Conservation (phyloP, 2,113 vertebrate genomes). For the Eupsittula cactorum region DNA sequence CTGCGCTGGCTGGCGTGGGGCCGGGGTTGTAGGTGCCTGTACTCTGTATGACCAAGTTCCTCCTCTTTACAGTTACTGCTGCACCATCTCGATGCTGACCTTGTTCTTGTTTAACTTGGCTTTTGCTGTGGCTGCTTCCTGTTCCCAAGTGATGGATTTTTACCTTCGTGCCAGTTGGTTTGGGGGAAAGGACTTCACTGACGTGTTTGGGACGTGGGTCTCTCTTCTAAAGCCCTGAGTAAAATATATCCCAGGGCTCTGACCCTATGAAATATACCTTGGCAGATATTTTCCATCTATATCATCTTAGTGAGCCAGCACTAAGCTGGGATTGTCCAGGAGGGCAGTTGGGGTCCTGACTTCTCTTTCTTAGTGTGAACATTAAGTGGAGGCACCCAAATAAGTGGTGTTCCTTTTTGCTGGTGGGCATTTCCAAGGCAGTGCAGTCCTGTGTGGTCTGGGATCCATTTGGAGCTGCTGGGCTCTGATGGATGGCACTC, state of each 20-base stretch:
- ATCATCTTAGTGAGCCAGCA: background rate
- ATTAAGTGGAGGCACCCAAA: background rate
- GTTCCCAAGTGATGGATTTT: background rate
- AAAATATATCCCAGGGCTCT: background rate
- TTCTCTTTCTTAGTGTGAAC: accelerated
- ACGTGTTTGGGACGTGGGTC: background rate
- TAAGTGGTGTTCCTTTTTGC: background rate
- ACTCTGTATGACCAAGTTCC: background rate
- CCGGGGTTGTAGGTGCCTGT: background rate
- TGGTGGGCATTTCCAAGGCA: background rate
- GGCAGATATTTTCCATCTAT: background rate
- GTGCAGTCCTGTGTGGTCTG: background rate
- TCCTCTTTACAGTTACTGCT: background rate
- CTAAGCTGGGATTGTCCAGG: background rate
- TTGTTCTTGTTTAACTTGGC: slow-evolving; percentile 52
- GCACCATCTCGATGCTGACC: background rate
- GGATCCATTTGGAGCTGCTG: background rate
- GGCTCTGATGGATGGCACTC: background rate
- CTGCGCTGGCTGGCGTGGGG: background rate
- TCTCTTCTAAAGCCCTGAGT: background rate
- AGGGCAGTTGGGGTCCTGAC: accelerated
- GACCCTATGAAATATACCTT: background rate
- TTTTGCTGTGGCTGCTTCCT: background rate
- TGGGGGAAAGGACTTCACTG: slow-evolving; percentile 8
- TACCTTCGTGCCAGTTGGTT: background rate